A percentile compares a stretch with the other conserved stretches of the same genome.
These are phyloP conservation scores for Callorhinus ursinus DNA, from an alignment of 2,113 vertebrate species.

Conservation along the genomic window DNA sequence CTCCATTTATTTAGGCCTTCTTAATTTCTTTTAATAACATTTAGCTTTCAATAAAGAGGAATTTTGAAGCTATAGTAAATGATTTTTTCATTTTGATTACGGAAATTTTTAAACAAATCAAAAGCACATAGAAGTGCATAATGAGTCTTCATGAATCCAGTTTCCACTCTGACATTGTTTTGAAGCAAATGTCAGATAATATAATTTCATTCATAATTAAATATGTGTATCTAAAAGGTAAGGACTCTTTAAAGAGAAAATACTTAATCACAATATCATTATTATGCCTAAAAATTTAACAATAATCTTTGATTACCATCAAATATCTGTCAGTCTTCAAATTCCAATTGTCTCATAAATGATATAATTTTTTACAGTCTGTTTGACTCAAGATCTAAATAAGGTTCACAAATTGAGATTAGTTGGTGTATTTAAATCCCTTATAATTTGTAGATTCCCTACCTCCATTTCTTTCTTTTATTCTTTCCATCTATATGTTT, in stretches of 20 bases:
- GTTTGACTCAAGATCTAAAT: not conserved
- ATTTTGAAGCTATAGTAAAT: not conserved
- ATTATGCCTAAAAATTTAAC: not conserved
- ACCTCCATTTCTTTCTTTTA: no score
- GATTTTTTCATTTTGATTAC: not conserved
- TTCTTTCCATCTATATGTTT: no score
- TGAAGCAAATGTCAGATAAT: not conserved
- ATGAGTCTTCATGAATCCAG: not conserved
- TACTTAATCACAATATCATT: not conserved
- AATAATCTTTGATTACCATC: not conserved
- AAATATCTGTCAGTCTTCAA: not conserved
- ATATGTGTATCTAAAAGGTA: not conserved
- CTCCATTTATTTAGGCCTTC: no score
- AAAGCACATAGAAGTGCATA: not conserved
- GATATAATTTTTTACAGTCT: not conserved
- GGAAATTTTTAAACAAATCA: not conserved
- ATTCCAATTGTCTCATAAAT: not conserved
- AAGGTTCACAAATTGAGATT: not conserved
- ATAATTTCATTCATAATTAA: not conserved
- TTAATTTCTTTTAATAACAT: no score
- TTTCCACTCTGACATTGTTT: not conserved
- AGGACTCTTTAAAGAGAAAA: not conserved
- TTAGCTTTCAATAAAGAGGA: not conserved
- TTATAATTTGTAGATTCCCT: no score
- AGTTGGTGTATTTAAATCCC: not conserved